phyloP scores from a whole-genome alignment of 2,113 vertebrate genomes.

The Anhinga anhinga region DNA sequence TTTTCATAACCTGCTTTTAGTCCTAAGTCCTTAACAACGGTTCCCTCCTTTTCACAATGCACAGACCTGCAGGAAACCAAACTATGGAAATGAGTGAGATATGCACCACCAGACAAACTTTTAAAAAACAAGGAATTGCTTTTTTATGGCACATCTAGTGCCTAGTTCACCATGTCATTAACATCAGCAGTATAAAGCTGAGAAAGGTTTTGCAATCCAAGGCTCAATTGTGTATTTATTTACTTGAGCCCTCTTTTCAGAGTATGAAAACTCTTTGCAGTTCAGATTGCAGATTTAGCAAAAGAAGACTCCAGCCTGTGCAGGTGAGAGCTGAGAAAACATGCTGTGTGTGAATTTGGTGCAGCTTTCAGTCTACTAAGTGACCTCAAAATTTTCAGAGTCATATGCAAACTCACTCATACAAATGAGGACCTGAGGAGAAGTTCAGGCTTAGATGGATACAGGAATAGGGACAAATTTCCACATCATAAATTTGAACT shows the following conservation, averaged over 20 bases:
- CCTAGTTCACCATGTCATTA: neutral
- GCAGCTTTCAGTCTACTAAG: neutral
- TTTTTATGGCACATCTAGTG: neutral
- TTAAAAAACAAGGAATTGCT: neutral
- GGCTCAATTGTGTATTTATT: neutral
- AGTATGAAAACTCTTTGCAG: neutral
- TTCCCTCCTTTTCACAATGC: neutral
- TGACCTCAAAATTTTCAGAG: neutral
- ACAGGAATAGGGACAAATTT: neutral
- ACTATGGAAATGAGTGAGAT: neutral
- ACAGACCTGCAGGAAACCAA: neutral
- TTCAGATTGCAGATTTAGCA: neutral
- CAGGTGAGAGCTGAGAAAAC: neutral
- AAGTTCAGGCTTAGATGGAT: neutral
- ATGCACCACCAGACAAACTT: neutral
- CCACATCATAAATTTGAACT: fast-evolving
- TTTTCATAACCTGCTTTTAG: neutral
- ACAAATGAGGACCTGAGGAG: neutral
- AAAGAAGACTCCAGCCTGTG: neutral
- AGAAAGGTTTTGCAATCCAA: neutral
- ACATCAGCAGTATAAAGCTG: neutral
- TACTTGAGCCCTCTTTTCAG: neutral
- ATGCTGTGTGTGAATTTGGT: fast-evolving
- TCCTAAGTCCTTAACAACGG: neutral
- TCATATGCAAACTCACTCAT: neutral